phyloP scores from a whole-genome alignment of 2,888 invertebrate genomes.

The Acrobasis repandana region DNA sequence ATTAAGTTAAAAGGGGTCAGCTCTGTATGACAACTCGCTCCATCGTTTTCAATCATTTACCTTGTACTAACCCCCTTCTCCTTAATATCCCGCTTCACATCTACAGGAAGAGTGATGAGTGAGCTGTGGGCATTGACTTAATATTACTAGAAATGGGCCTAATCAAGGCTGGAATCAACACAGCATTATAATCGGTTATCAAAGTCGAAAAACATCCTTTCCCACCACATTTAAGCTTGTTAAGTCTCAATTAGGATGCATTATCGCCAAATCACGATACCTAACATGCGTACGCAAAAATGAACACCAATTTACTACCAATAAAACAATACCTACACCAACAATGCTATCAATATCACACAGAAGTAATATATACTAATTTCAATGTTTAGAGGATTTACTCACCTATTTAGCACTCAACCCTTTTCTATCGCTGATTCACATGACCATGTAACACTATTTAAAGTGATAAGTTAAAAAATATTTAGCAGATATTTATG shows the following conservation, averaged over 20 bases:
- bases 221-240: slow-evolving; percentile 7
- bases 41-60: too few relatives aligned
- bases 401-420: slow-evolving; percentile 5
- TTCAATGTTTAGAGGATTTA: slow-evolving; percentile 1
- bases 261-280: slow-evolving; percentile 9
- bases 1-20: too few relatives aligned
- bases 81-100: too few relatives aligned
- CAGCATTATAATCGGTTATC: neutral
- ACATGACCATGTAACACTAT: neutral
- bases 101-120: too few relatives aligned
- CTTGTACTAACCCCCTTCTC: too few relatives aligned
- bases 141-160: too few relatives aligned
- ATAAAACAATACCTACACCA: neutral
- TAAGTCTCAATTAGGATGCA: slow-evolving; percentile 15
- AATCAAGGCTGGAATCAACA: neutral
- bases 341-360: neutral
- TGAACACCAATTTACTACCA: slow-evolving; percentile 5
- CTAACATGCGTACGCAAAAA: slow-evolving; percentile 7
- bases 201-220: neutral
- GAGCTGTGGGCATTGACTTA: too few relatives aligned
- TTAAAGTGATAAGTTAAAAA: neutral
- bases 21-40: too few relatives aligned
- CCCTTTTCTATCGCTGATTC: neutral
- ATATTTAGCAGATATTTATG: neutral
- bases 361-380: too few relatives aligned